Percentiles rank a stretch among this genome's conserved stretches.
These are phyloP conservation scores for Ciconia boyciana DNA, from an alignment of 2,113 vertebrate species.

Conservation along the genomic window DNA sequence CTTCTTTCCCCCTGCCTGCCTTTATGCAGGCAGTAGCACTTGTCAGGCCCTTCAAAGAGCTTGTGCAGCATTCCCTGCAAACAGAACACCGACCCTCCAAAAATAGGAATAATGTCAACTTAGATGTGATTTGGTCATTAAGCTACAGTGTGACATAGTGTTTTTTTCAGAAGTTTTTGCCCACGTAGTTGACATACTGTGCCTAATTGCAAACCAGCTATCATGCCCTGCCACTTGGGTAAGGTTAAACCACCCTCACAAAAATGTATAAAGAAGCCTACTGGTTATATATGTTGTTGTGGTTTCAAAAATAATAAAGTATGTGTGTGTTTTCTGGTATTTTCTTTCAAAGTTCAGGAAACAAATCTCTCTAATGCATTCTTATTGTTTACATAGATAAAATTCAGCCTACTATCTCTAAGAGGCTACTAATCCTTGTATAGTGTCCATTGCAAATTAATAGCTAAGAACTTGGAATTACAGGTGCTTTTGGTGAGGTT, in stretches of 20 bases:
- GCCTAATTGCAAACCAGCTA: not conserved
- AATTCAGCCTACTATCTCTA: not conserved
- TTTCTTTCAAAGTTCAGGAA: not conserved
- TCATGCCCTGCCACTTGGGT: not conserved
- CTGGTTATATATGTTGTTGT: not conserved
- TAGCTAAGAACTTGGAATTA: not conserved
- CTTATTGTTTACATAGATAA: not conserved
- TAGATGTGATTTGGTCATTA: not conserved
- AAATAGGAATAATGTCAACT: not conserved
- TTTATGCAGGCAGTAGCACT: not conserved
- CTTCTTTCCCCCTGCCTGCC: not conserved
- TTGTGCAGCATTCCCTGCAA: rapidly evolving
- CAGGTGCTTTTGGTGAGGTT: not conserved
- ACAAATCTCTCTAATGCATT: not conserved
- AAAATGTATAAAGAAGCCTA: not conserved
- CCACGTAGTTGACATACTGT: not conserved
- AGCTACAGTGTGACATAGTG: not conserved
- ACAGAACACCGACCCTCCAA: not conserved
- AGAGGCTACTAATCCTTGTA: not conserved
- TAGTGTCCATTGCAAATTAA: not conserved
- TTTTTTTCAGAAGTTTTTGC: not conserved
- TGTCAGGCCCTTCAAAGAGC: not conserved
- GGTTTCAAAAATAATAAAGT: not conserved
- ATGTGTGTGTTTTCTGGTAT: not conserved
- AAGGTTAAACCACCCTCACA: not conserved